Evolutionary conservation across 2,113 vertebrate species (phyloP), one percentile per base, ranked within the genome.

Genomic region (Otocyon megalotis): DNA sequence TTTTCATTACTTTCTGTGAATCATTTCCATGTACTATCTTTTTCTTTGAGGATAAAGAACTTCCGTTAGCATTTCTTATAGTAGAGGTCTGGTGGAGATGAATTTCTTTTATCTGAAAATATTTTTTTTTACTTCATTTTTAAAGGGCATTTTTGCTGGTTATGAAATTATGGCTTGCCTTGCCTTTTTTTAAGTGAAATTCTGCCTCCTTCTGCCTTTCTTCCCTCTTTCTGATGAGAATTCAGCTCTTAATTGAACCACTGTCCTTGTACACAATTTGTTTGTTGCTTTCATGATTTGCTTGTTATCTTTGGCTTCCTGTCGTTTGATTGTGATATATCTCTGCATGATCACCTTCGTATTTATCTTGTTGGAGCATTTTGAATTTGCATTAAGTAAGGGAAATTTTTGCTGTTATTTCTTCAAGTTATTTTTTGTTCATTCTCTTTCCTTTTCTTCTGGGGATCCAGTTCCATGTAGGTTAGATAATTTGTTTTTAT

Each of bases 1-100:
- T 95, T 5, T 54, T 89, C 35, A 76, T 90, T 95, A 63, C 56
- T 82, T 89, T 82, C 26, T 82, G 30, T 81, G 72, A 72, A 82
- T 88, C 16, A 30, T 77, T 80, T 74, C 26, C 30, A 56, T 63
- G n/a, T 32, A 56, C 19, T 84, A 48, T 54, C 37, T 62, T 84
- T 92, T 92, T 84, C 17, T 74, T 90, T 74, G 56, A 63, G 86
- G 56, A 14, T 30, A 43, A 83, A 72, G 63, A 74, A 63, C 53
- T 71, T 81, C 6, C 12, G 24, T 62, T 35, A 60, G 13, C 43
- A 54, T 83, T 94, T 94, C 30, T 82, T 84, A 35, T 26, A 32
- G 79, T 90, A 76, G 90, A 84, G 15, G 16, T 76, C 62, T 79
- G 60, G 50, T 58, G 19, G 60, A 85, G 32, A 37, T 79, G 30